Evolutionary conservation across 2,113 vertebrate genomes (phyloP), one percentile per base, ranked within the genome.

Genomic region (Plecotus auritus): DNA sequence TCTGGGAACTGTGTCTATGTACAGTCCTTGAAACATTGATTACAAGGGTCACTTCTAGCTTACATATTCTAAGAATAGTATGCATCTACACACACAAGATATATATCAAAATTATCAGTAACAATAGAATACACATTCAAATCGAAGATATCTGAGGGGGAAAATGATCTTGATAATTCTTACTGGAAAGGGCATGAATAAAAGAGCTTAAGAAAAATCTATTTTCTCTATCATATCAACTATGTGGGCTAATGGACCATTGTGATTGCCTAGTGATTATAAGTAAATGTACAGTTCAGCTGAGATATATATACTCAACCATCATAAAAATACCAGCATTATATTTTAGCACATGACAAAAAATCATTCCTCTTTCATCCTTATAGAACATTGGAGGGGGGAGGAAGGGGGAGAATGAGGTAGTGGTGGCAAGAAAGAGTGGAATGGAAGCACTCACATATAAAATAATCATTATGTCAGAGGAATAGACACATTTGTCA

Each of bases 291-390:
- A 47, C 12, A 94, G 69, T 72, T 90, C 22, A 90, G 81, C 22
- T 88, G 56, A 32, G 73, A 92, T 90, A 88, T 30, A 88, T 30
- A 91, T 35, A 77, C 11, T 20, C 16, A 30, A 42, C 54, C 5
- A 87, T 94, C 85, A 74, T 22, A 93, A 51, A 96, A 88, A 42
- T 74, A 83, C 9, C 22, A 90, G 35, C 12, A 94, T 78, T 42
- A 6, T 47, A 92, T 70, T 94, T 94, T 64, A 96, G n/a, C 61
- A 72, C 28, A 47, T 1, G 28, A 86, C 70, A 96, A 96, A 97
- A 93, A 2, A 0, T n/a, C 49, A 51, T 64, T 92, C 88, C 3
- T 45, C 56, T 72, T 54, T 51, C n/a, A 59, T 54, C 32, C n/a
- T 76, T 73, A 93, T 8, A 59, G 42, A 74, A 72, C 12, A 28